These are phyloP conservation scores for Centropus bengalensis DNA, from an alignment of 2,113 vertebrate genomes.

Conservation along the genomic window DNA sequence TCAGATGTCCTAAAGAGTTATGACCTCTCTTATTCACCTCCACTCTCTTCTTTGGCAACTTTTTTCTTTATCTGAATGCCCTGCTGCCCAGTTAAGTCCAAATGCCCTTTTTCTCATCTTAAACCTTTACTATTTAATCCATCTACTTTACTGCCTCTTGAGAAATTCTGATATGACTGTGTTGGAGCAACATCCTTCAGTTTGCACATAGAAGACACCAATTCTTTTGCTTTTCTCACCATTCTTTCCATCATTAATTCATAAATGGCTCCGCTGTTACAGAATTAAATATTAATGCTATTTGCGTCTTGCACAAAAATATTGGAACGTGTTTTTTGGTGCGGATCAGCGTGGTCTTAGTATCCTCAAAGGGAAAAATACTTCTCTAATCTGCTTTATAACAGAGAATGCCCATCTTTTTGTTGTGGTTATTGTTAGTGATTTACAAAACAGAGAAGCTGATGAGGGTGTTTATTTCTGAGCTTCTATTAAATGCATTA, in stretches of 20 bases:
- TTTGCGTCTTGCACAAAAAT: not conserved
- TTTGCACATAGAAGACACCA: not conserved
- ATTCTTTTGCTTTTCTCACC: not conserved
- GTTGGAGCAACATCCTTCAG: not conserved
- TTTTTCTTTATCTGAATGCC: not conserved
- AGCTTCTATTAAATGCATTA: not conserved
- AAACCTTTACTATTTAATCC: not conserved
- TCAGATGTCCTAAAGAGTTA: not conserved
- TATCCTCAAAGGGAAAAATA: not conserved
- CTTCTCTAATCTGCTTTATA: not conserved
- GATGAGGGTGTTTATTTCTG: not conserved
- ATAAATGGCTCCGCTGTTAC: not conserved
- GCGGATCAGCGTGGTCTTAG: not conserved
- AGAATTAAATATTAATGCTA: not conserved
- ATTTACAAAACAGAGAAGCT: not conserved
- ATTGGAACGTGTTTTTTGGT: not conserved
- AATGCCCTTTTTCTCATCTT: not conserved
- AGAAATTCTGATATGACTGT: not conserved
- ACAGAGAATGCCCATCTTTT: not conserved
- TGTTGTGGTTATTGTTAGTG: not conserved
- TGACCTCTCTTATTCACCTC: fast-evolving
- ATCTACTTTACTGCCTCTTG: not conserved
- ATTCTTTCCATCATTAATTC: not conserved
- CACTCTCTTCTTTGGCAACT: fast-evolving
- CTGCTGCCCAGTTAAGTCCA: not conserved